phyloP scores from a whole-genome alignment of 1,140 invertebrate species.

The Galleria mellonella region DNA sequence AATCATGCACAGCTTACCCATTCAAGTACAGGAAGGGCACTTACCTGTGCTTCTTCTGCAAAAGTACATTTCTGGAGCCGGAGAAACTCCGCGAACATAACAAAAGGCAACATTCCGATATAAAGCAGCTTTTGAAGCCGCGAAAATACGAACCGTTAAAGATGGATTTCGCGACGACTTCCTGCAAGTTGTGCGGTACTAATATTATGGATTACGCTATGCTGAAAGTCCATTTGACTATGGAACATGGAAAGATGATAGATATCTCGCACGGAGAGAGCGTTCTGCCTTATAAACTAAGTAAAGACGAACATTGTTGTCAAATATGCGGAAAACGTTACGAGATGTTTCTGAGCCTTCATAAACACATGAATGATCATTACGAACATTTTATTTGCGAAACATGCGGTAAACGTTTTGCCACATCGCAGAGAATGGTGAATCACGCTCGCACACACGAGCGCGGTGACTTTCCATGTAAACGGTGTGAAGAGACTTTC shows the following conservation, averaged over 20 bases:
- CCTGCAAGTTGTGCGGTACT: conserved; percentile 45
- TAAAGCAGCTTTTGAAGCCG: conserved; percentile 27
- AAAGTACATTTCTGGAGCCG: conserved; percentile 49
- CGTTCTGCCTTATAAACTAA: conserved; percentile 56
- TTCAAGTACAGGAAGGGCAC: conserved; percentile 62
- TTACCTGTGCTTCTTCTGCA: conserved; percentile 58
- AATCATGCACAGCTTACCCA: conserved; percentile 49
- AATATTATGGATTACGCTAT: conserved; percentile 37
- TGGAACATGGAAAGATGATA: conserved; percentile 44
- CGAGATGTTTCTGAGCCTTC: conserved; percentile 63
- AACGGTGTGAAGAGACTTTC: conserved; percentile 45
- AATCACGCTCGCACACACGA: conserved; percentile 54
- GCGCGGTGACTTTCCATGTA: conserved; percentile 56
- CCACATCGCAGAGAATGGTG: conserved; percentile 49
- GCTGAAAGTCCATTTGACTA: conserved; percentile 39
- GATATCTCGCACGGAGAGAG: conserved; percentile 44
- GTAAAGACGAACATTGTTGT: conserved; percentile 44
- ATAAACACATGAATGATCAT: conserved; percentile 67
- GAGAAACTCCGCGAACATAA: conserved; percentile 54
- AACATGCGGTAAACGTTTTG: conserved; percentile 64
- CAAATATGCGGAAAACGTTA: conserved; percentile 57
- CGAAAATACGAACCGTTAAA: conserved; percentile 62
- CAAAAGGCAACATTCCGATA: conserved; percentile 29
- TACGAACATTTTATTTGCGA: conserved; percentile 66
- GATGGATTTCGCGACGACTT: conserved; percentile 47